Percentiles rank a stretch among this genome's conserved stretches.
Evolutionary conservation across 2,113 vertebrate genomes (phyloP).

Genomic region (Rhinichthys klamathensis): DNA sequence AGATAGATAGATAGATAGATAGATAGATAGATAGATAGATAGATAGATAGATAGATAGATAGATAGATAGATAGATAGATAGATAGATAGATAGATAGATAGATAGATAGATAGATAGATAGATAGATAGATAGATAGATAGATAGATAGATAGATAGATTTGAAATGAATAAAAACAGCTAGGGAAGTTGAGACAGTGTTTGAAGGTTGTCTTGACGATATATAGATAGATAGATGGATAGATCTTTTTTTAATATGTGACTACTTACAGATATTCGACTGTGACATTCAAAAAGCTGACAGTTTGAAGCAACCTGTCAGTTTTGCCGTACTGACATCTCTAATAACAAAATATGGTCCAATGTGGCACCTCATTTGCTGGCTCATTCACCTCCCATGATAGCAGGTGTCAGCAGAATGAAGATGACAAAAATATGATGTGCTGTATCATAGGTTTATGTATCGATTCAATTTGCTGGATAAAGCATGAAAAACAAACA

Average conservation of each 20-base stretch:
- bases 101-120: no score
- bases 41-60: not conserved
- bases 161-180: no score
- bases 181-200: no score
- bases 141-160: no score
- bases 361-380: slow-evolving; percentile 31
- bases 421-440: slow-evolving; percentile 29
- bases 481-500: not conserved
- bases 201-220: not conserved
- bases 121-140: not conserved
- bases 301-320: slow-evolving; percentile 23
- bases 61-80: not conserved
- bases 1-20: not conserved
- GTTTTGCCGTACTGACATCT: slow-evolving; percentile 28
- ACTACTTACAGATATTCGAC: slow-evolving; percentile 22
- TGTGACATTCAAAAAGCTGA: slow-evolving; percentile 5
- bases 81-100: not conserved
- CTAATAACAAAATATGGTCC: slow-evolving; percentile 30
- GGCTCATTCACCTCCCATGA: slow-evolving; percentile 35
- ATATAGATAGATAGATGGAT: not conserved
- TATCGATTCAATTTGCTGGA: slow-evolving; percentile 26
- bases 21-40: not conserved
- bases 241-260: not conserved
- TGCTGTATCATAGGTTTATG: slow-evolving; percentile 10
- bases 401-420: slow-evolving; percentile 31